phyloP scores from a whole-genome alignment of 2,888 invertebrate species.

The Aphidius colemani region DNA sequence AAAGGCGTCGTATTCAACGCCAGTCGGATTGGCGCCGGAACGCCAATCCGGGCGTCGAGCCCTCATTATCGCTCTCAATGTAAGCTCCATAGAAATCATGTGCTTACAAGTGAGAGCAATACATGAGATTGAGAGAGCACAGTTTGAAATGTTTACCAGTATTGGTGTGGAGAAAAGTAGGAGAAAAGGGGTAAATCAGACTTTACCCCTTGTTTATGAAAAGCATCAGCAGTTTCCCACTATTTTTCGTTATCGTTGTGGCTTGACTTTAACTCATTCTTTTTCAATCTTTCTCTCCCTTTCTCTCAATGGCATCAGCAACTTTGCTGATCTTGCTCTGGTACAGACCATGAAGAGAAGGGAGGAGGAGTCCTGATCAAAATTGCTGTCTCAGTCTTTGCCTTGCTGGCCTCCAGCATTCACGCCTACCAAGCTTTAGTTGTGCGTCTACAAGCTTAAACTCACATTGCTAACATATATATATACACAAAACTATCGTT shows the following conservation, averaged over 20 bases:
- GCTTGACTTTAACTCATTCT: no score
- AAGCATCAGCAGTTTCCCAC: background rate
- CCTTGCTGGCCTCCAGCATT: constrained; percentile 59
- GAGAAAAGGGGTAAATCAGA: background rate
- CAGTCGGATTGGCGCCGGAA: constrained; percentile 60
- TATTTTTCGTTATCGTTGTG: background rate
- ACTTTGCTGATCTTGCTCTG: constrained; percentile 25
- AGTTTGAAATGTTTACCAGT: background rate
- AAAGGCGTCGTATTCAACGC: constrained; percentile 62
- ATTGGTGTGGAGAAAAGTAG: constrained; percentile 8
- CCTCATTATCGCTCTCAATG: constrained; percentile 57
- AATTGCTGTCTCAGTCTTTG: constrained; percentile 51
- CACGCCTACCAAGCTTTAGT: constrained; percentile 56
- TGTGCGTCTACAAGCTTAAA: constrained; percentile 41
- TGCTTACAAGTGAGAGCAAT: constrained; percentile 4
- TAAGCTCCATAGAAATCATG: constrained; percentile 46
- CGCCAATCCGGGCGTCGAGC: constrained; percentile 59
- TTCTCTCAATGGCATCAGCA: constrained; percentile 18
- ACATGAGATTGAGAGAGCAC: background rate
- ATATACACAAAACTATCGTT: constrained; percentile 5
- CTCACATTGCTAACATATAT: constrained; percentile 7
- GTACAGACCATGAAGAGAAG: constrained; percentile 46
- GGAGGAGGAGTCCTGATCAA: constrained; percentile 52
- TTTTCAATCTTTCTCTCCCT: constrained; percentile 15
- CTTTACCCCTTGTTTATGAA: constrained; percentile 5